Evolutionary conservation across 2,797 vertebrate species (phyloP), one percentile per base, ranked within the genome.

Genomic region (Halcyon badia): DNA sequence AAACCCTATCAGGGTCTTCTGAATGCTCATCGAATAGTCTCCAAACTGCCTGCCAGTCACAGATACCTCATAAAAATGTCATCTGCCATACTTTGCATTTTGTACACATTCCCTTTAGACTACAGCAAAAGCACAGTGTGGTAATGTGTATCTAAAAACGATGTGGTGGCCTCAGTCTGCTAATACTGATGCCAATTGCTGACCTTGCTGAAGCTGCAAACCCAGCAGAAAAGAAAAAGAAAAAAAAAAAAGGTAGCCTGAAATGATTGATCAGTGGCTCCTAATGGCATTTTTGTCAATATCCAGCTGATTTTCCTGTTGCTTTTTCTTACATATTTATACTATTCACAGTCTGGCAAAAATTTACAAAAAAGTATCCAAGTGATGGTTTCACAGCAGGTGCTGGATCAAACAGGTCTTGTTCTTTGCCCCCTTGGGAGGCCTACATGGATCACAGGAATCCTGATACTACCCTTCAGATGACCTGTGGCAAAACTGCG

Each of bases 351-450:
- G 97, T 98, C 98, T 98, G 98, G 98, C 98, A 97, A 98, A 98
- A 98, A 98, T 98, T 98, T 98, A 94, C 77, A 78, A 97, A 98
- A 98, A 98, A 98, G 98, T 98, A 98, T 99, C 98, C 98, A 98
- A 99, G 98, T 99, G 98, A 99, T 98, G 98, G 98, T 98, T 97
- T 98, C 99, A 94, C 99, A 99, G 99, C 99, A 99, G 99, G 99
- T 99, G 99, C 98, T 98, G 98, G 98, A 99, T 99, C 98, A 99
- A 99, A 99, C 97, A 97, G 98, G 98, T 99, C 98, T 99, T 98
- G 98, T 98, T 99, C 98, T 99, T 98, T 98, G 98, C 97, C 98
- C 98, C 98, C 98, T 98, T 97, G 97, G 98, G 98, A 98, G 98
- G 97, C 96, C 95, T 97, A 81, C 97, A 98, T 98, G 99, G 98